Evolutionary conservation across 2,113 vertebrate species (phyloP), one percentile per base, ranked within the genome.

Genomic region (Grallaria varia): DNA sequence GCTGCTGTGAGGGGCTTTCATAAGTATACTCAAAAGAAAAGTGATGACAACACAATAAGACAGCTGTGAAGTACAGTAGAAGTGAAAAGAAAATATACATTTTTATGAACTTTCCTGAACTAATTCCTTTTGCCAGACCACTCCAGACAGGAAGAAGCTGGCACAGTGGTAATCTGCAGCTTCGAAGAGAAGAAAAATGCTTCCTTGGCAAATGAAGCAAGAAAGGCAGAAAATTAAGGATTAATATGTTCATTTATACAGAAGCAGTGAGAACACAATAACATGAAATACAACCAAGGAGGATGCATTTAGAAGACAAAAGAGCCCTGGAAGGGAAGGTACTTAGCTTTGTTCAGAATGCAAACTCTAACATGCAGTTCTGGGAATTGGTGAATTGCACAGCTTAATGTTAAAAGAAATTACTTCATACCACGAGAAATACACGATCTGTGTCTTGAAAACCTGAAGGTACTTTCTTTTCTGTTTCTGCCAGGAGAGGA

Each of bases 181-280:
- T 95, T 95, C 85, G 75, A 69, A 86, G 80, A 88, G 79, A 80
- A 94, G 50, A 93, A 94, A 92, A 93, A 90, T 66, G 42, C 75
- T 93, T 89, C 77, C 55, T 90, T 88, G 75, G 79, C 94, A 95
- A 93, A 84, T 56, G 90, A 77, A 94, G 94, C 89, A 91, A 80
- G 76, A 94, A 92, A 80, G 59, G 49, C 52, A 94, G 93, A 87
- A 96, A 97, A 96, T 95, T 87, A 95, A 92, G 82, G 93, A 97
- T 96, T 96, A 96, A 97, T 97, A 93, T 82, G 95, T 93, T 96
- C 93, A 95, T 95, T 97, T 96, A 79, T 91, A 95, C 62, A 87
- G 91, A 89, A 91, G 84, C 93, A 94, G 62, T 76, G 66, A 96
- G 50, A 92, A 86, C 81, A 94, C 82, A 83, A 66, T 93, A 79